Percentiles rank a stretch among this genome's conserved stretches.
Conservation (phyloP, 2,797 vertebrate genomes). For the Platalea minor region DNA sequence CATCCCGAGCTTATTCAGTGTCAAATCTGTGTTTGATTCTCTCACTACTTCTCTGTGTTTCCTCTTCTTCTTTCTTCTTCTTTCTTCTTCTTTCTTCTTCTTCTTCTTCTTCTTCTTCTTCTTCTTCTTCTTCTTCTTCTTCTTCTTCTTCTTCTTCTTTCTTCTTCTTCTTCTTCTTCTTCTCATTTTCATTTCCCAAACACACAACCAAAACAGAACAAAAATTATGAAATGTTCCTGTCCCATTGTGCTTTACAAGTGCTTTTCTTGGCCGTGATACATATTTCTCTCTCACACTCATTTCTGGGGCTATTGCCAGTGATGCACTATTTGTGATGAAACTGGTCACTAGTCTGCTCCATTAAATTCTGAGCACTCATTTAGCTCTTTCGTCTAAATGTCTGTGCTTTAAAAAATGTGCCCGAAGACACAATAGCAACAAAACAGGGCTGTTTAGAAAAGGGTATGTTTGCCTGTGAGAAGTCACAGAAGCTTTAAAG, state of each 20-base stretch:
- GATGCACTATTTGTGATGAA: background rate
- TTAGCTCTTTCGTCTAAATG: background rate
- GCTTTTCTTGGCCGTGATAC: background rate
- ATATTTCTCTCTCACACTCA: background rate
- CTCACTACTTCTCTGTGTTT: background rate
- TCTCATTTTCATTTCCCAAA: background rate
- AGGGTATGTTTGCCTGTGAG: background rate
- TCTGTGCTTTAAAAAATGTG: background rate
- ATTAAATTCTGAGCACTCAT: background rate
- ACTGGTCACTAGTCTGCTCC: background rate
- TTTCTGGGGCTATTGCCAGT: background rate
- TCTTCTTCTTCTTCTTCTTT: background rate
- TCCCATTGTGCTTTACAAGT: background rate
- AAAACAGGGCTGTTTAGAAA: background rate
- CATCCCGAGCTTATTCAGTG: fast-evolving
- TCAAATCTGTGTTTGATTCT: background rate
- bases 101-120: fast-evolving
- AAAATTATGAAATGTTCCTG: background rate
- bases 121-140: background rate
- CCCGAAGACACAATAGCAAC: background rate
- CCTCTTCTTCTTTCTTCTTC: too few species aligned
- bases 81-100: background rate
- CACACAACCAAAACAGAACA: background rate
- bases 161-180: too few species aligned
- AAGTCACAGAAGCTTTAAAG: background rate